Evolutionary conservation across 2,113 vertebrate species (phyloP), one percentile per base, ranked within the genome.

Genomic region (Mormoops blainvillei): DNA sequence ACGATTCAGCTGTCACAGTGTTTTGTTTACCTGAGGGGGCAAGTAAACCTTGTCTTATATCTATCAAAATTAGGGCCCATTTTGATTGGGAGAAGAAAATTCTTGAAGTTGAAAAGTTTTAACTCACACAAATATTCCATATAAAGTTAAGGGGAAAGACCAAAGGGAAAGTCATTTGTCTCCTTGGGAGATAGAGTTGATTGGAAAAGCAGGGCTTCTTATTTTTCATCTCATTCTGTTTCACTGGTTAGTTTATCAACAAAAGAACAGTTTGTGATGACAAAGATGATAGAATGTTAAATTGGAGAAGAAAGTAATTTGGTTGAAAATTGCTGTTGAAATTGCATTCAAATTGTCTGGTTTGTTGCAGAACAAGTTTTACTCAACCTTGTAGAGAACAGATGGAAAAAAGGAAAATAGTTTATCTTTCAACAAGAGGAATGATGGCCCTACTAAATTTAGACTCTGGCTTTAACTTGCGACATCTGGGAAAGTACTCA

Each of bases 401-500:
- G 81, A 97, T 96, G 97, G 97, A 95, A 97, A 96, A 96, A 97
- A 96, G 85, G 67, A 88, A 96, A 97, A 96, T 84, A 95, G 91
- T 97, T 97, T 97, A 94, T 97, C 96, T 95, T 97, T 96, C 85
- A 92, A 86, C 76, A 63, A 96, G 94, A 97, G 96, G 97, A 95
- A 91, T 95, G 76, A 92, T 97, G 90, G 87, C 52, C 85, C 61
- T 73, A 86, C 94, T 98, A 98, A 96, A 96, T 97, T 96, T 97
- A 98, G 95, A 92, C 54, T 89, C 87, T 45, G 56, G 89, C 87
- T 96, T 96, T 97, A 96, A 95, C 97, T 96, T 94, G 85, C 1
- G 38, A 96, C 97, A 98, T 96, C 97, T 98, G 97, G 94, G 88
- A 83, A 98, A 97, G 94, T 90, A 92, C 67, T 97, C 94, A 82